Evolutionary conservation across 2,888 invertebrate genomes (phyloP).

Genomic region (Chymomyza amoena): DNA sequence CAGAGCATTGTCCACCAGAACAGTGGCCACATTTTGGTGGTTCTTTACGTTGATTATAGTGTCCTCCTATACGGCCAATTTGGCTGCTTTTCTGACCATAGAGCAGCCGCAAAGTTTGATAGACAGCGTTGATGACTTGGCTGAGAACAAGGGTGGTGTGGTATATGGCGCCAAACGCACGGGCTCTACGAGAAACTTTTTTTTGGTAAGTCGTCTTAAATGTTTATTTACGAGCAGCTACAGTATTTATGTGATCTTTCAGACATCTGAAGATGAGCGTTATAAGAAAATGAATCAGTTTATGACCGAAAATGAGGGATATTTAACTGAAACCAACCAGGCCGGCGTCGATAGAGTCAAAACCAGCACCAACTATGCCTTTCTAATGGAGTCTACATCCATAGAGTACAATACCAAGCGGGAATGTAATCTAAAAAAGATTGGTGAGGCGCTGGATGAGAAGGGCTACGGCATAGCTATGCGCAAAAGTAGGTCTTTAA

Average conservation of each 20-base stretch:
- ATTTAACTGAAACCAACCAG: constrained; percentile 79
- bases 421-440: constrained; percentile 82
- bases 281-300: constrained; percentile 90
- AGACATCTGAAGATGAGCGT: constrained; percentile 86
- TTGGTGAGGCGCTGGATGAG: constrained; percentile 83
- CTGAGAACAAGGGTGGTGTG: constrained; percentile 86
- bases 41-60: constrained; percentile 90
- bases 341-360: constrained; percentile 81
- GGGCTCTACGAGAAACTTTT: constrained; percentile 93
- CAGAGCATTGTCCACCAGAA: constrained; percentile 91
- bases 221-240: not conserved
- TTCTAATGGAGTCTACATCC: constrained; percentile 88
- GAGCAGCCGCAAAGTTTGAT: constrained; percentile 86
- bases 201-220: constrained; percentile 83
- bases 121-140: constrained; percentile 89
- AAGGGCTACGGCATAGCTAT: constrained; percentile 88
- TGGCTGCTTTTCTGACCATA: constrained; percentile 93
- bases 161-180: constrained; percentile 90
- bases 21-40: constrained; percentile 93
- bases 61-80: constrained; percentile 92
- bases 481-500: constrained; percentile 80
- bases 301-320: constrained; percentile 85
- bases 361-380: constrained; percentile 82
- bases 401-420: constrained; percentile 86
- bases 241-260: not conserved